phyloP scores from a whole-genome alignment of 2,113 vertebrate genomes.

The Geothlypis trichas region DNA sequence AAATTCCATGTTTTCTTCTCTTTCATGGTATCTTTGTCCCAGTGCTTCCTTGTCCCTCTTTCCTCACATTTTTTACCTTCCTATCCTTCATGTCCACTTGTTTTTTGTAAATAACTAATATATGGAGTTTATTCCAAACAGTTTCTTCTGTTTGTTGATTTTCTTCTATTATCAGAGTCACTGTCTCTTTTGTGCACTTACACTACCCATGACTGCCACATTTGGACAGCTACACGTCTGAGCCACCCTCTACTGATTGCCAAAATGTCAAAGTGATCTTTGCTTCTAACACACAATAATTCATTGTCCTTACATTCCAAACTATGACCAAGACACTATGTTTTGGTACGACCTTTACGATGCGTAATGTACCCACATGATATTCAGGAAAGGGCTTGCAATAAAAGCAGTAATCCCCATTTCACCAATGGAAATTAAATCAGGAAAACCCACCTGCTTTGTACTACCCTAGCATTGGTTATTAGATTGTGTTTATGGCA shows the following conservation, averaged over 20 bases:
- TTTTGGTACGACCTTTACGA: not conserved
- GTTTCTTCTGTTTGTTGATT: not conserved
- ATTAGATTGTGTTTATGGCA: not conserved
- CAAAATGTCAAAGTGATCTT: conserved; percentile 24
- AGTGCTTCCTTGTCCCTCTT: not conserved
- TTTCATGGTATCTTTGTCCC: not conserved
- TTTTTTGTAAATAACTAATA: not conserved
- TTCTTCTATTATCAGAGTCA: not conserved
- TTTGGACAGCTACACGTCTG: not conserved
- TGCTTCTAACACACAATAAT: not conserved
- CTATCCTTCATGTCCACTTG: fast-evolving
- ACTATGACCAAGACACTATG: not conserved
- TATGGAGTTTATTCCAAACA: not conserved
- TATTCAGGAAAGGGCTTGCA: conserved; percentile 28
- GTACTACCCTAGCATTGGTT: not conserved
- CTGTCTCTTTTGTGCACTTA: not conserved
- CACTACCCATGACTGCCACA: not conserved
- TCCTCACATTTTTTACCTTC: not conserved
- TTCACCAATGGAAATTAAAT: conserved; percentile 14
- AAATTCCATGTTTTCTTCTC: not conserved
- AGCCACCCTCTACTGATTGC: not conserved
- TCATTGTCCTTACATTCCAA: not conserved
- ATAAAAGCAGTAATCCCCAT: not conserved
- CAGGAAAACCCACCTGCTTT: conserved; percentile 1
- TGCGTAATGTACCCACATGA: not conserved